Evolutionary conservation across 2,888 invertebrate species (phyloP).

Genomic region (Athalia cordata): DNA sequence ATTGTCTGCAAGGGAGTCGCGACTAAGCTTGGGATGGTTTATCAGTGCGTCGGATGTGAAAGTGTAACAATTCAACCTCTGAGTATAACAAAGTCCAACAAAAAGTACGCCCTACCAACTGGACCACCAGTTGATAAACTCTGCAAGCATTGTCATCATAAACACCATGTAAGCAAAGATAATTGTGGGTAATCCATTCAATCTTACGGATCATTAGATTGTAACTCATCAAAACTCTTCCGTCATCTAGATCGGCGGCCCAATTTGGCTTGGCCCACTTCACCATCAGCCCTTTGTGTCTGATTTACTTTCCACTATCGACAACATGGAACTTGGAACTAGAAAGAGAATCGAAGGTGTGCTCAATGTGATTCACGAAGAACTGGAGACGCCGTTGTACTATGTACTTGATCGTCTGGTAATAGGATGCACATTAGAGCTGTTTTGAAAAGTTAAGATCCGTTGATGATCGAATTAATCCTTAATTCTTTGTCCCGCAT

Average conservation of each 20-base stretch:
- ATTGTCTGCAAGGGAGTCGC: conserved; percentile 90
- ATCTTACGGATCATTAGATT: conserved; percentile 39
- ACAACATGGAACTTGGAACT: conserved; percentile 78
- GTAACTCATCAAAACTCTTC: background rate
- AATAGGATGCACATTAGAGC: conserved; percentile 42
- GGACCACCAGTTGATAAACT: conserved; percentile 80
- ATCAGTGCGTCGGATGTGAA: conserved; percentile 94
- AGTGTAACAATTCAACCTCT: conserved; percentile 85
- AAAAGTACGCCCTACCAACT: conserved; percentile 79
- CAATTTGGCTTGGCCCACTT: conserved; percentile 93
- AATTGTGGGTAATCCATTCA: conserved; percentile 5
- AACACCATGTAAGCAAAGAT: conserved; percentile 78
- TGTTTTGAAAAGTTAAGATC: background rate
- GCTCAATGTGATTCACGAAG: conserved; percentile 87
- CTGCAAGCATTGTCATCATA: conserved; percentile 86
- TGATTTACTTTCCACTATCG: conserved; percentile 76
- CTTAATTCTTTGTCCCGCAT: conserved; percentile 25
- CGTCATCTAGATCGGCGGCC: conserved; percentile 86
- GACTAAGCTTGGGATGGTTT: conserved; percentile 90
- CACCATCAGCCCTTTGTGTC: conserved; percentile 87
- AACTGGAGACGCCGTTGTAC: conserved; percentile 92
- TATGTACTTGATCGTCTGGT: conserved; percentile 84
- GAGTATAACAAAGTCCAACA: conserved; percentile 79
- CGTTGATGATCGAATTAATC: background rate
- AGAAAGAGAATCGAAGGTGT: conserved; percentile 86